phyloP scores from a whole-genome alignment of 2,797 vertebrate genomes.

The Rachycentron canadum region DNA sequence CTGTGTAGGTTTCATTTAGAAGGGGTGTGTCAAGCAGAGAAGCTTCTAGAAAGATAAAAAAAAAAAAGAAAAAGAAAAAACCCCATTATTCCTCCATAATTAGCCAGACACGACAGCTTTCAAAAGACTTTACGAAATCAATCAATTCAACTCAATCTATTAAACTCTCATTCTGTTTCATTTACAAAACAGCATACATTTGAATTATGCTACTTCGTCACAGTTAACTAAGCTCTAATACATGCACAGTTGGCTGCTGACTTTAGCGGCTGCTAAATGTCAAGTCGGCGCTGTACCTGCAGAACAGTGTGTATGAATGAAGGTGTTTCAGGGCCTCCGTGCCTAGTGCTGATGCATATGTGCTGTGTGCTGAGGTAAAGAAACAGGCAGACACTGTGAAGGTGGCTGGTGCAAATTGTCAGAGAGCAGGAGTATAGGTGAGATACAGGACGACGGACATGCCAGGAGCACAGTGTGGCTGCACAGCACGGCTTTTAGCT shows the following conservation, averaged over 20 bases:
- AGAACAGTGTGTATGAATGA: slow-evolving; percentile 15
- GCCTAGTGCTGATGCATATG: not conserved
- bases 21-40: not conserved
- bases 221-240: slow-evolving; percentile 45
- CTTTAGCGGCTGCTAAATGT: slow-evolving; percentile 58
- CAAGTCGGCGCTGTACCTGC: slow-evolving; percentile 21
- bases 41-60: slow-evolving; percentile 26
- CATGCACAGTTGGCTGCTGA: slow-evolving; percentile 29
- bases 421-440: not conserved
- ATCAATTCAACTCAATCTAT: slow-evolving; percentile 50
- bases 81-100: slow-evolving; percentile 59
- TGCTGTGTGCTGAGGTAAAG: slow-evolving; percentile 8
- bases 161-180: slow-evolving; percentile 44
- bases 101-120: slow-evolving; percentile 42
- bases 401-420: not conserved
- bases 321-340: not conserved
- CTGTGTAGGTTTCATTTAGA: slow-evolving; percentile 33
- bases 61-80: slow-evolving; percentile 15
- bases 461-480: not conserved
- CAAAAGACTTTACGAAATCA: slow-evolving; percentile 34
- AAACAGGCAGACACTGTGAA: not conserved
- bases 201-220: slow-evolving; percentile 69
- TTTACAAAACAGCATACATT: slow-evolving; percentile 53
- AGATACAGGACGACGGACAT: not conserved
- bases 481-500: not conserved